Evolutionary conservation across 2,888 invertebrate genomes (phyloP), one percentile per base, ranked within the genome.

Genomic region (Phlogophora meticulosa): DNA sequence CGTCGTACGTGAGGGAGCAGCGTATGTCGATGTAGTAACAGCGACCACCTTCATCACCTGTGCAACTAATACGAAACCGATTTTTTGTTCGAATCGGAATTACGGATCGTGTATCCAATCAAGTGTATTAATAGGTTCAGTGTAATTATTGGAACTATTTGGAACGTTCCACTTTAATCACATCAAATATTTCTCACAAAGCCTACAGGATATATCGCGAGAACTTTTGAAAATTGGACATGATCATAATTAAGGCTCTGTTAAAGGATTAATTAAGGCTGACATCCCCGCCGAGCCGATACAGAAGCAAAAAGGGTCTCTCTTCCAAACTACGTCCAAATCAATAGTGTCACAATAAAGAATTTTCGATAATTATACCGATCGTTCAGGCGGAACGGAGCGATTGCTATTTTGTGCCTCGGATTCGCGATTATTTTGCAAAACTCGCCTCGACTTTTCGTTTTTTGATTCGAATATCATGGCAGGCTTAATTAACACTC

Each of bases 331-430:
- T 82, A 83, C 84, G 72, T 72, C 68, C 73, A 72, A 86, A 87
- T 88, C 87, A 86, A 89, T 87, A 85, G 84, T 80, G 76, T 76
- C 80, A 78, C 82, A 88, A 90, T 90, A 88, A 89, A 84, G 76
- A 87, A 78, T 86, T 86, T 85, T 78, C 76, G 78, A 85, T 88
- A 87, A 90, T 90, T 90, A 88, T 87, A 83, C 80, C 75, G 74
- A 76, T 84, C 83, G 69, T 61, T 72, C 77, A 67, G 66, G 76
- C 83, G 82, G 71, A 80, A 84, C 66, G 70, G 79, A 70, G 75
- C 69, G 79, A 81, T 85, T 79, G 79, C 82, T 75, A 70, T 74
- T 72, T 66, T 56, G 59, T 60, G 43, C 58, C 57, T 72, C 64
- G 71, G 72, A 66, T 70, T 75, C 53, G 56, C 49, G 61, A 66